Percentiles rank a stretch among this genome's conserved stretches.
Conservation (phyloP, 2,888 invertebrate species). For the Caenorhabditis macrosperma region DNA sequence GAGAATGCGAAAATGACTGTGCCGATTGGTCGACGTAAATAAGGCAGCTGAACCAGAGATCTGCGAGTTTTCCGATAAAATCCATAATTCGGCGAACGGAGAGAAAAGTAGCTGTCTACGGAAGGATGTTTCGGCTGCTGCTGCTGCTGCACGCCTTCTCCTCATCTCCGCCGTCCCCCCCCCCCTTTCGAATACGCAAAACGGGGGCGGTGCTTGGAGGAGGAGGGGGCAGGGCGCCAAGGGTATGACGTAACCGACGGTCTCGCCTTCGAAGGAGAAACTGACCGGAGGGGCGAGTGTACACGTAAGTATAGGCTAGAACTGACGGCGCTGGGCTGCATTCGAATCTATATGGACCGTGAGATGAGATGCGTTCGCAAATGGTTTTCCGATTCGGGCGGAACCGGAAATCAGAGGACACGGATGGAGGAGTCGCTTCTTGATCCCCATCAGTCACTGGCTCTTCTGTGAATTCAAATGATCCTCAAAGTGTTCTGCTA, state of each 20-base stretch:
- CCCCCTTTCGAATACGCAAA: slow-evolving; percentile 14
- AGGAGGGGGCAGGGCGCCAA: slow-evolving; percentile 2
- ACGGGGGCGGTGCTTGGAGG: slow-evolving; percentile 12
- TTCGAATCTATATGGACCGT: slow-evolving; percentile 52
- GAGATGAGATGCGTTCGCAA: slow-evolving; percentile 19
- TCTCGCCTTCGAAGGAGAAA: slow-evolving; percentile 21
- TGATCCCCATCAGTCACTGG: neutral
- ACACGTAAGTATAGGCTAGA: slow-evolving; percentile 48
- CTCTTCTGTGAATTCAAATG: neutral
- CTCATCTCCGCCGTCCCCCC: neutral
- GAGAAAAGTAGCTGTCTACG: slow-evolving; percentile 16
- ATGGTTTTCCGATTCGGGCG: slow-evolving; percentile 17
- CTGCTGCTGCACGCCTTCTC: slow-evolving; percentile 5
- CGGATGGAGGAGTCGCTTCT: slow-evolving; percentile 27
- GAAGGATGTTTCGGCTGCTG: neutral
- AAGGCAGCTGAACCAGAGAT: slow-evolving; percentile 26
- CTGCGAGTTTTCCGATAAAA: slow-evolving; percentile 23
- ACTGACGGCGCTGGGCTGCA: slow-evolving; percentile 30
- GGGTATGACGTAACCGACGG: slow-evolving; percentile 46
- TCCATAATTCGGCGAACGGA: slow-evolving; percentile 54
- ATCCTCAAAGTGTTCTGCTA: neutral
- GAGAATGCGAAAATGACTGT: neutral
- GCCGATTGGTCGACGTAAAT: neutral
- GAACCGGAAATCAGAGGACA: slow-evolving; percentile 38
- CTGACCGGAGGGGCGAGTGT: slow-evolving; percentile 26